Evolutionary conservation across 2,797 vertebrate species (phyloP), one percentile per base, ranked within the genome.

Genomic region (Schizopygopsis pylzovi): DNA sequence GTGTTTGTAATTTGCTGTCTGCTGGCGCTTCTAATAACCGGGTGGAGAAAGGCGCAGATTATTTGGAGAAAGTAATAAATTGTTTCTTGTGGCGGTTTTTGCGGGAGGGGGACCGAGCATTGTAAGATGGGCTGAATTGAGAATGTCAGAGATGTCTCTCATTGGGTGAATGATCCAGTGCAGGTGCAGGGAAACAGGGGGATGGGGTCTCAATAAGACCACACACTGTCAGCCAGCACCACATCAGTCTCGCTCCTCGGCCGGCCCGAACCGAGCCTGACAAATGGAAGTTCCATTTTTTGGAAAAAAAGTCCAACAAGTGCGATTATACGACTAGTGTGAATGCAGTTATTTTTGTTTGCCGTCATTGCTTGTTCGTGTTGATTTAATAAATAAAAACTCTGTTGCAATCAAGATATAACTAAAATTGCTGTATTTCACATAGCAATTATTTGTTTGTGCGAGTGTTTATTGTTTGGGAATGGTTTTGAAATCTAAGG

Each of bases 211-310:
- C 96, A 97, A 97, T 96, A 95, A 92, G 97, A 97, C 97, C 97
- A 98, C 97, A 98, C 97, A 98, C 97, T 98, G 97, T 95, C 97
- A 96, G 96, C 95, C 97, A 97, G 97, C 97, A 96, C 96, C 97
- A 95, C 96, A 95, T 95, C 96, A 94, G 93, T 95, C 96, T 95
- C 94, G 93, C 94, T 82, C 88, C 70, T 61, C 72, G 94, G 92
- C 90, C 92, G 91, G 92, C 92, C 93, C 92, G 94, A 93, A 95
- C 85, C 94, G 95, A 93, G 93, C 93, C 94, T 93, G 93, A 94
- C 92, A 94, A 86, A 28, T 22, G 47, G 20, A 28, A 28, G 25
- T 28, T 28, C 25, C 25, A 28, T 28, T 28, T 28, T 28, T 28
- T n/a, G n/a, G 25, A 1, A 28, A 28, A 28, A 28, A 28, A 28